A percentile compares a stretch with the other conserved stretches of the same genome.
Conservation (phyloP, 2,888 invertebrate species). For the Abrostola triplasia region DNA sequence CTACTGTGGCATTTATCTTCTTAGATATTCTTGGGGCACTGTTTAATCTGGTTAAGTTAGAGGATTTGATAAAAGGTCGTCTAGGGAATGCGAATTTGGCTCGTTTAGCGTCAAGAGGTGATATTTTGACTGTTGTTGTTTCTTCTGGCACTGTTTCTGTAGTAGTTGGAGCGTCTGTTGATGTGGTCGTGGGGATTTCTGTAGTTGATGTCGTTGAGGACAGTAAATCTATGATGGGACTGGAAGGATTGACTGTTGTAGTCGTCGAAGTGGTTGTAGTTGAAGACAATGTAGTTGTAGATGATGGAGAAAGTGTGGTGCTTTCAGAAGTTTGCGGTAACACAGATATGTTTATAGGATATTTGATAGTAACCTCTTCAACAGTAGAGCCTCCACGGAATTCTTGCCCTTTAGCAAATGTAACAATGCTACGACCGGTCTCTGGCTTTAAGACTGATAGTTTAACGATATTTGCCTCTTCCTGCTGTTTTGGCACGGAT, state of each 20-base stretch:
- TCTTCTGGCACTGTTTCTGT: slow-evolving; percentile 72
- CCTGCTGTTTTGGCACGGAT: slow-evolving; percentile 70
- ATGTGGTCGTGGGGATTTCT: slow-evolving; percentile 36
- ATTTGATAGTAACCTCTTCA: slow-evolving; percentile 67
- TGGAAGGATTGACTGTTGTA: slow-evolving; percentile 49
- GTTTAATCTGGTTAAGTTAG: slow-evolving; percentile 71
- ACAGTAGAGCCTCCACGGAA: slow-evolving; percentile 70
- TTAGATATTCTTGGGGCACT: slow-evolving; percentile 63
- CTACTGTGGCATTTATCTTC: slow-evolving; percentile 70
- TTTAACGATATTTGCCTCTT: slow-evolving; percentile 75
- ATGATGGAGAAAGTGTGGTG: slow-evolving; percentile 50
- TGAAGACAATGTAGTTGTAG: slow-evolving; percentile 50
- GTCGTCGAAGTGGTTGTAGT: slow-evolving; percentile 49
- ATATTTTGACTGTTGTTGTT: slow-evolving; percentile 72
- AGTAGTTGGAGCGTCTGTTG: slow-evolving; percentile 59
- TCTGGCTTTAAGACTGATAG: slow-evolving; percentile 74
- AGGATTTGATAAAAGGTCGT: slow-evolving; percentile 74
- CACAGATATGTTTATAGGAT: slow-evolving; percentile 72
- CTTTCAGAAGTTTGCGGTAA: slow-evolving; percentile 55
- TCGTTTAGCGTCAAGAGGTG: slow-evolving; percentile 74
- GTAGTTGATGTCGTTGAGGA: slow-evolving; percentile 53
- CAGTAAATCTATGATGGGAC: slow-evolving; percentile 61
- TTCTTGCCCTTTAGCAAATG: slow-evolving; percentile 81
- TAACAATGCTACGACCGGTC: slow-evolving; percentile 73
- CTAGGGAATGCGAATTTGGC: slow-evolving; percentile 81